Percentiles rank a stretch among this genome's conserved stretches.
Evolutionary conservation across 2,797 vertebrate species (phyloP).

Genomic region (Chelidonichthys spinosus): DNA sequence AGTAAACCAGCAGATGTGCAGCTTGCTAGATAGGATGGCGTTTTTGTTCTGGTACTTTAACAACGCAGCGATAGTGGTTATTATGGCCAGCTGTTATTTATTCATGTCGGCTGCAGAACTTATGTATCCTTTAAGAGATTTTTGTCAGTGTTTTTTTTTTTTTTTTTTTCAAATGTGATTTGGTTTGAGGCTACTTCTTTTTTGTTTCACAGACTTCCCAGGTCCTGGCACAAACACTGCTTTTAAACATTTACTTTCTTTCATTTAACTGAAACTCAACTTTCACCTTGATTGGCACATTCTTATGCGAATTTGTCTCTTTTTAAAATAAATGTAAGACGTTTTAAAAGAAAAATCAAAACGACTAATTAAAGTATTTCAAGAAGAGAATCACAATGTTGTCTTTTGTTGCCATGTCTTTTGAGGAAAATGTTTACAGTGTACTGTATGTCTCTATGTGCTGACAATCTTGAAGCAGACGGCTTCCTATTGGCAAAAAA

Average conservation of each 20-base stretch:
- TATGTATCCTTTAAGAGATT: neutral
- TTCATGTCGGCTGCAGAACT: neutral
- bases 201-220: slow-evolving; percentile 2
- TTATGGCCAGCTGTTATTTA: neutral
- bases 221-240: neutral
- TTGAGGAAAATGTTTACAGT: neutral
- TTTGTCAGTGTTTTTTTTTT: neutral
- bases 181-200: neutral
- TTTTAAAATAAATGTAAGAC: neutral
- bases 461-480: slow-evolving; percentile 30
- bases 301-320: neutral
- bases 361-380: neutral
- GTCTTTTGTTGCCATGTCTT: neutral
- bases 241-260: neutral
- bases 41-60: no score
- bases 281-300: neutral
- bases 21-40: no score
- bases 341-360: neutral
- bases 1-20: no score
- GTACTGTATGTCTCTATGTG: neutral
- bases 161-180: neutral
- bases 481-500: slow-evolving; percentile 38
- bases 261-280: no score
- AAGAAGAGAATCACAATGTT: neutral
- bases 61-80: no score